Conservation (phyloP, 30 jellyfish, hydroid and myxozoan genomes). For the Hydractinia echinata region DNA sequence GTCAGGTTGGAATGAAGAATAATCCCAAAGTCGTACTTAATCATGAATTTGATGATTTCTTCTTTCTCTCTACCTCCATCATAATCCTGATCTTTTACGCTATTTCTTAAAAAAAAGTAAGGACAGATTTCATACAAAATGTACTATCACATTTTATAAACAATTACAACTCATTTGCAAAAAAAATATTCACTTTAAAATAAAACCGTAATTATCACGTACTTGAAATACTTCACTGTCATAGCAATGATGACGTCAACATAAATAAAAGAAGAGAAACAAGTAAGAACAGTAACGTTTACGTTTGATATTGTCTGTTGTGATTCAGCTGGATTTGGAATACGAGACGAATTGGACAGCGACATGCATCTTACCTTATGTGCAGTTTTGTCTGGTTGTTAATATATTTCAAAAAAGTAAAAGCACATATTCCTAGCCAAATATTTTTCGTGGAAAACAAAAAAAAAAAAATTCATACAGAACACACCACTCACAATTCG, state of each 20-base stretch:
- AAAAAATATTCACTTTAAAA: conserved; percentile 2
- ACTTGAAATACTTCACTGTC: conserved; percentile 68
- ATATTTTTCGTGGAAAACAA: no score
- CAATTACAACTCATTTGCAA: neutral
- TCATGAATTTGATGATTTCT: conserved; percentile 50
- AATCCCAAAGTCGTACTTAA: conserved; percentile 29
- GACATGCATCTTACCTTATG: no score
- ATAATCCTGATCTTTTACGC: conserved; percentile 35
- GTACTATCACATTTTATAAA: neutral
- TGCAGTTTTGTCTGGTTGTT: no score
- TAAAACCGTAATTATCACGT: conserved; percentile 12
- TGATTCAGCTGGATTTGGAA: no score
- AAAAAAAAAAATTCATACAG: no score
- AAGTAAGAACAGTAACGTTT: neutral
- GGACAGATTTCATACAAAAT: neutral
- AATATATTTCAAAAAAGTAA: no score
- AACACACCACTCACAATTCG: no score
- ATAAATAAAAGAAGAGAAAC: neutral
- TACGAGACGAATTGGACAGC: no score
- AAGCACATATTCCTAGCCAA: no score
- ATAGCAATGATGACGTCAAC: neutral
- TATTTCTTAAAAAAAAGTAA: conserved; percentile 30
- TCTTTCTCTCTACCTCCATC: conserved; percentile 45
- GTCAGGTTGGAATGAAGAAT: no score
- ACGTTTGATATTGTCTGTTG: no score